Evolutionary conservation across 2,888 invertebrate genomes (phyloP).

Genomic region (Apodemia mormo): DNA sequence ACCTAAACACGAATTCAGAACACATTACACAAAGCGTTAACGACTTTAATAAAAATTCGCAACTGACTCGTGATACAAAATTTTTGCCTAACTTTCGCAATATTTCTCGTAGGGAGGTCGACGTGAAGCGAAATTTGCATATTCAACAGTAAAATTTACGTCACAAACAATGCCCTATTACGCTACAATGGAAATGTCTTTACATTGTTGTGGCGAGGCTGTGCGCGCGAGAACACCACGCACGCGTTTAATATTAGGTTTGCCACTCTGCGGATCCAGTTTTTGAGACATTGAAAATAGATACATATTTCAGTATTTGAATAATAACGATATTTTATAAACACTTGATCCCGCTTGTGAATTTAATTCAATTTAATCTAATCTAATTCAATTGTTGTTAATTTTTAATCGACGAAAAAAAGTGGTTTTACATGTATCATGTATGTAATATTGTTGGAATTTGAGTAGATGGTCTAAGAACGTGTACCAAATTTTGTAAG

Average conservation of each 20-base stretch:
- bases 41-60: constrained; percentile 44
- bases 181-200: constrained; percentile 76
- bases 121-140: constrained; percentile 73
- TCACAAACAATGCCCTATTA: constrained; percentile 78
- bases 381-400: no score
- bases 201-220: constrained; percentile 64
- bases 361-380: no score
- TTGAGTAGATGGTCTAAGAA: no score
- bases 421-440: no score
- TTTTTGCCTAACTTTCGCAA: constrained; percentile 74
- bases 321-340: no score
- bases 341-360: no score
- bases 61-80: constrained; percentile 71
- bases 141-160: constrained; percentile 76
- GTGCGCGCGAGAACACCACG: constrained; percentile 33
- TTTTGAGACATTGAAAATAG: not conserved
- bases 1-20: constrained; percentile 29
- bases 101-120: constrained; percentile 70
- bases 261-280: constrained; percentile 37
- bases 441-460: no score
- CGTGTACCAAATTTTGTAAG: no score
- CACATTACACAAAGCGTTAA: constrained; percentile 35
- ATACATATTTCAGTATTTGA: not conserved
- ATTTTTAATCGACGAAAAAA: no score
- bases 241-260: not conserved